Percentiles rank a stretch among this genome's conserved stretches.
Conservation (phyloP, 2,113 vertebrate genomes). For the Silurus meridionalis region DNA sequence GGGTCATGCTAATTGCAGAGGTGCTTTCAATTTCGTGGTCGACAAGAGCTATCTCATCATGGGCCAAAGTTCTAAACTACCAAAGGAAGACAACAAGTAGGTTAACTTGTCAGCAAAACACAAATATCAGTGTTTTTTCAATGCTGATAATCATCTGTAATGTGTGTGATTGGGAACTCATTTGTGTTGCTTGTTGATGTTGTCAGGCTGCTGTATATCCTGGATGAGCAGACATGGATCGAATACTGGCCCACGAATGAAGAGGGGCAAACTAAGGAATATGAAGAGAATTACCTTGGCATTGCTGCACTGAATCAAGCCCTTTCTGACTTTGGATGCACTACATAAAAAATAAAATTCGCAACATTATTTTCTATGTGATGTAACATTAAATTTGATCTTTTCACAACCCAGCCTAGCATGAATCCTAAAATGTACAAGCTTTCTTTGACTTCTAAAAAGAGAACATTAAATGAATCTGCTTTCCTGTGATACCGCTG, state of each 20-base stretch:
- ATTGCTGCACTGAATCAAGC: background rate
- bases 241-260: slow-evolving; percentile 70
- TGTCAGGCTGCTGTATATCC: slow-evolving; percentile 63
- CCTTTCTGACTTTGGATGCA: slow-evolving; percentile 23
- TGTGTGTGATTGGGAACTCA: background rate
- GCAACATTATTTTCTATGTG: no score
- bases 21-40: slow-evolving; percentile 37
- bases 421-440: no score
- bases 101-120: background rate
- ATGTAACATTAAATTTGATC: no score
- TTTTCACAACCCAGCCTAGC: no score
- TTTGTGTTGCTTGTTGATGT: background rate
- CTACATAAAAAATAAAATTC: slow-evolving; percentile 9
- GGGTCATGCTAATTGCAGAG: slow-evolving; percentile 64
- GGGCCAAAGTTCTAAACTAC: slow-evolving; percentile 54
- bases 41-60: slow-evolving; percentile 68
- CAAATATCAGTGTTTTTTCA: background rate
- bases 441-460: no score
- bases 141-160: background rate
- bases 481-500: no score
- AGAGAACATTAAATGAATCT: no score
- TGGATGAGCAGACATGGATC: slow-evolving; percentile 69
- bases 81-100: slow-evolving; percentile 13
- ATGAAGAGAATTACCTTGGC: background rate
- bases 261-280: slow-evolving; percentile 51